Evolutionary conservation across 2,888 invertebrate species (phyloP), one percentile per base, ranked within the genome.

Genomic region (Ctena decussata): DNA sequence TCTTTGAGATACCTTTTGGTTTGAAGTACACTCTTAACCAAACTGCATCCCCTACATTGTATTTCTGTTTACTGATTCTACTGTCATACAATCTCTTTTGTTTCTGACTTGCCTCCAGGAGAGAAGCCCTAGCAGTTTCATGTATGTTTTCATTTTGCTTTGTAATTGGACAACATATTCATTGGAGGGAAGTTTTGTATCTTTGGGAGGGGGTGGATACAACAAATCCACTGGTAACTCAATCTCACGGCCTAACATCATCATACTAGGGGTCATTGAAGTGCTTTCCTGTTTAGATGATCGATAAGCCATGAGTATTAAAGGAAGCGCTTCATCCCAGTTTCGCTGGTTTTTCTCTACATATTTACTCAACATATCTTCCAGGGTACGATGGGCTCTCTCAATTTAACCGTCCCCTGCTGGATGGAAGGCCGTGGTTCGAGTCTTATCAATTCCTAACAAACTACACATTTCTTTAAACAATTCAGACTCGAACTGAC

Each of bases 371-470:
- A 87, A 49, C 78, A 80, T 81, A 30, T 80, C 73, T 46, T 78
- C 39, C 0, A 87, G 8, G 0, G 81, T 87, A 35, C 74, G 77
- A 35, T 84, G 88, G 24, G 53, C 53, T 60, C 88, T 24, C 44
- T 87, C 87, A 1, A 84, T 77, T 11, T 81, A 41, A 30, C 89
- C 89, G 30, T 85, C 82, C 44, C 80, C 74, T 37, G 79, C 80
- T 12, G 86, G 87, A 57, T 84, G 79, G 44, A 76, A 89, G 12
- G 84, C 72, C 0, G 89, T 87, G 18, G 89, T 89, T 41, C 81
- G 41, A n/a, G 86, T 81, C 70, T 86, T 80, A 6, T 82, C 49
- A 30, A 85, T 86, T 1, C 60, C 81, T 37, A 88, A 37, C 18
- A 80, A 21, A 15, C 65, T 27, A 82, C 72, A 86, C 18, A 89